These are phyloP conservation scores for Megalops atlanticus DNA, from an alignment of 2,113 vertebrate species.

Conservation along the genomic window DNA sequence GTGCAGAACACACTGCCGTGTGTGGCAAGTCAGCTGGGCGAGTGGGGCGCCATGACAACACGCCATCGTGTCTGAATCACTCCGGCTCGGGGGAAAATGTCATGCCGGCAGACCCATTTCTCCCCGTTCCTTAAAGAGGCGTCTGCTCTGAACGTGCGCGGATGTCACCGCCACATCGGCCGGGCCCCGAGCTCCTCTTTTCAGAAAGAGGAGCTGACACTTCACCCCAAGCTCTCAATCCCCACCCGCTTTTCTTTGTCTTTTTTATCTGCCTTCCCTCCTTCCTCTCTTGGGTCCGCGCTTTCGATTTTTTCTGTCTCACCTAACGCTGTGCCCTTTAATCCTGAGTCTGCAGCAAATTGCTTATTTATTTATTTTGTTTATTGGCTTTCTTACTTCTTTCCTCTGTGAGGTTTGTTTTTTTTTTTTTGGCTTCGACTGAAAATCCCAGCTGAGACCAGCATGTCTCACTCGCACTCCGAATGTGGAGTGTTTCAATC, in stretches of 20 bases:
- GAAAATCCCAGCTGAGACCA: no score
- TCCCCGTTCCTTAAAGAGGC: not conserved
- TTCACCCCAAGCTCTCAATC: not conserved
- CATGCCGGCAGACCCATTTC: not conserved
- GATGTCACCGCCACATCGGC: no score
- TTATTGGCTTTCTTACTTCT: not conserved
- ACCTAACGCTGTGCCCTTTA: not conserved
- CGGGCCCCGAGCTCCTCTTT: not conserved
- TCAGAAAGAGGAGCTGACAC: not conserved
- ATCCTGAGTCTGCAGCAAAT: constrained; percentile 11
- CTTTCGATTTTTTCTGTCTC: not conserved
- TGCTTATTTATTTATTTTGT: not conserved
- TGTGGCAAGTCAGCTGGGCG: no score
- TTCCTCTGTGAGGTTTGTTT: not conserved
- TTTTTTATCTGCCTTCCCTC: no score
- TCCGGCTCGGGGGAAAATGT: not conserved
- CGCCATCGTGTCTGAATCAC: not conserved
- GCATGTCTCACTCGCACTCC: no score
- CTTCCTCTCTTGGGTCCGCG: no score
- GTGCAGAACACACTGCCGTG: no score
- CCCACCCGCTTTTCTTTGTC: no score
- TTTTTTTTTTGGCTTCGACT: no score
- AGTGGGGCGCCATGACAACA: not conserved
- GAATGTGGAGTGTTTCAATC: no score
- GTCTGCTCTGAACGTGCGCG: no score